Evolutionary conservation across 2,797 vertebrate species (phyloP), one percentile per base, ranked within the genome.

Genomic region (Linurgus olivaceus): DNA sequence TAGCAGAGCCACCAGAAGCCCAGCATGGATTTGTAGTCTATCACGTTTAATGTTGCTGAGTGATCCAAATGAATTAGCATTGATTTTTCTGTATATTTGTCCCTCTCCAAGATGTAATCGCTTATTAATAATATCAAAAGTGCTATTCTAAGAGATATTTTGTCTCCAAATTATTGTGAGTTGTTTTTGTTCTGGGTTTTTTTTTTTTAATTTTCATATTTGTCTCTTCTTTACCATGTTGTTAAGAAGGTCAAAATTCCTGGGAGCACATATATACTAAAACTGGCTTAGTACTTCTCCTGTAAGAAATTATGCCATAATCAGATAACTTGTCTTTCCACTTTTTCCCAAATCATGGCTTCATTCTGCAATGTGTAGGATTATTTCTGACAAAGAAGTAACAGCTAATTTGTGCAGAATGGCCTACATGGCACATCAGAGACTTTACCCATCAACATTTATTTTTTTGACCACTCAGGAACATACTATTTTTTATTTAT

Each of bases 21-120:
- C 54, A 83, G 44, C 15, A 67, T 10, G 50, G 45, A 71, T 91
- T 82, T 90, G 52, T 0, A 2, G 75, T 88, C 68, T 48, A 74
- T 95, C 38, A 42, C 81, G 72, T 86, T 92, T 91, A 86, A 88
- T 42, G 66, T 45, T 76, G 51, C 52, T 91, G 92, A 95, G 33
- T 44, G 75, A 78, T 50, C n/a, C 72, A 91, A 91, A 91, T 65
- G 66, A 83, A 95, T 77, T 75, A 85, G 37, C 59, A 87, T 90
- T 62, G 88, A 91, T 92, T 92, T 97, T 95, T 80, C 87, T 51
- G 50, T 58, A 62, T 80, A 77, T 85, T 82, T 94, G 35, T 86
- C 24, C 35, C 29, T 86, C 3, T 17, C 47, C 68, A 90, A 96
- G 84, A 94, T 24, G 65, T 86, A 84, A 92, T 78, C 50, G 82